phyloP scores from a whole-genome alignment of 1,140 invertebrate genomes.

The Andricus grossulariae region DNA sequence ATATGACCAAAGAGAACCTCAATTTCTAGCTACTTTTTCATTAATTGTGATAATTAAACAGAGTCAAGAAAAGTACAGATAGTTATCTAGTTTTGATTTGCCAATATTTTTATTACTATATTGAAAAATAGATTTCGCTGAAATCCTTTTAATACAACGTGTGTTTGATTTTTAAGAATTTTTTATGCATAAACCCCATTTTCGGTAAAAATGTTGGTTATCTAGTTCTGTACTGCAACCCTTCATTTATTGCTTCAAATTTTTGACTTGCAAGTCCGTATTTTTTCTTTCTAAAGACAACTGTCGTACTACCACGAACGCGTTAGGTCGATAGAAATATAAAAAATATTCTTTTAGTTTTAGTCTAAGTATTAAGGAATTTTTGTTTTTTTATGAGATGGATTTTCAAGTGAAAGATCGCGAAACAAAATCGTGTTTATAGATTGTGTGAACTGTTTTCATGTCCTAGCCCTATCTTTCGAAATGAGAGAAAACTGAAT shows the following conservation, averaged over 20 bases:
- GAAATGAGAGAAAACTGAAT: slow-evolving; percentile 35
- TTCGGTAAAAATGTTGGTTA: too few species aligned
- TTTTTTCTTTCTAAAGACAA: slow-evolving; percentile 6
- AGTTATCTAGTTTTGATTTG: too few species aligned
- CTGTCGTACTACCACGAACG: background rate
- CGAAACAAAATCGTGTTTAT: slow-evolving; percentile 5
- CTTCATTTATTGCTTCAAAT: slow-evolving; percentile 43
- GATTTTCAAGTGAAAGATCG: slow-evolving; percentile 18
- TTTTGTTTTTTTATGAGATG: background rate
- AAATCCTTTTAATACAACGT: too few species aligned
- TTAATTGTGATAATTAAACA: too few species aligned
- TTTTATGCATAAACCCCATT: too few species aligned
- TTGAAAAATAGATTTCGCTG: too few species aligned
- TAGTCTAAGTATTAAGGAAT: background rate
- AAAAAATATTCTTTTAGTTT: slow-evolving; percentile 4
- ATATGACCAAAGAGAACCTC: too few species aligned
- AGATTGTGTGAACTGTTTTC: background rate
- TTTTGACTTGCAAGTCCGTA: slow-evolving; percentile 14
- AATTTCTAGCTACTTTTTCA: too few species aligned
- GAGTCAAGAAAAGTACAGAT: too few species aligned
- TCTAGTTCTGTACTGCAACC: too few species aligned
- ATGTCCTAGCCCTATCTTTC: slow-evolving; percentile 15
- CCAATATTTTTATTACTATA: too few species aligned
- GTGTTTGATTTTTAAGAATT: too few species aligned
- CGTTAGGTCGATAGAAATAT: slow-evolving; percentile 29